Evolutionary conservation across 1,140 invertebrate species (phyloP).

Genomic region (Lanistes nyassanus): DNA sequence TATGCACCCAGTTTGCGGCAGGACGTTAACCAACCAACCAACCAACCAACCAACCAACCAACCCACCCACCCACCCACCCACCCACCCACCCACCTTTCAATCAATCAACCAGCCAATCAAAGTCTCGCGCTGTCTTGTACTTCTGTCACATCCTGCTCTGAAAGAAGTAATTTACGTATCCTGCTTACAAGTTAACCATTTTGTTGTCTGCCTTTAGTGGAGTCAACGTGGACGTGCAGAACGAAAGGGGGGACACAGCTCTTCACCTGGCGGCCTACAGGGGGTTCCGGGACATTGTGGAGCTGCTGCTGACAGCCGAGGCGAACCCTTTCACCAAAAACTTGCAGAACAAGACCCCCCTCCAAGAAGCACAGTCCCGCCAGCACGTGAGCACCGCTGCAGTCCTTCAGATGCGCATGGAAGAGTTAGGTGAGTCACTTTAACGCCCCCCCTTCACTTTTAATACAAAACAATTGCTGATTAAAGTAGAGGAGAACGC

Average conservation of each 20-base stretch:
- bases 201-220: slow-evolving; percentile 27
- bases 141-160: background rate
- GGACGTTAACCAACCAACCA: no score
- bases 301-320: slow-evolving; percentile 44
- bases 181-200: background rate
- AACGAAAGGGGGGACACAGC: slow-evolving; percentile 53
- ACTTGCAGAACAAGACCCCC: slow-evolving; percentile 42
- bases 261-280: slow-evolving; percentile 55
- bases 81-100: no score
- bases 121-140: background rate
- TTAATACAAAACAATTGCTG: no score
- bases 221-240: slow-evolving; percentile 39
- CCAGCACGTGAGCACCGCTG: background rate
- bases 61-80: no score
- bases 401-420: slow-evolving; percentile 7
- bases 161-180: background rate
- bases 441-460: no score
- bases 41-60: no score
- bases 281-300: slow-evolving; percentile 49
- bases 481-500: no score
- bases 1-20: no score
- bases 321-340: slow-evolving; percentile 43
- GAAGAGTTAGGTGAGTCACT: slow-evolving; percentile 3
- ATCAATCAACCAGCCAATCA: no score
- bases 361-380: slow-evolving; percentile 38